phyloP scores from a whole-genome alignment of 2,113 vertebrate species.

The Mungos mungo region DNA sequence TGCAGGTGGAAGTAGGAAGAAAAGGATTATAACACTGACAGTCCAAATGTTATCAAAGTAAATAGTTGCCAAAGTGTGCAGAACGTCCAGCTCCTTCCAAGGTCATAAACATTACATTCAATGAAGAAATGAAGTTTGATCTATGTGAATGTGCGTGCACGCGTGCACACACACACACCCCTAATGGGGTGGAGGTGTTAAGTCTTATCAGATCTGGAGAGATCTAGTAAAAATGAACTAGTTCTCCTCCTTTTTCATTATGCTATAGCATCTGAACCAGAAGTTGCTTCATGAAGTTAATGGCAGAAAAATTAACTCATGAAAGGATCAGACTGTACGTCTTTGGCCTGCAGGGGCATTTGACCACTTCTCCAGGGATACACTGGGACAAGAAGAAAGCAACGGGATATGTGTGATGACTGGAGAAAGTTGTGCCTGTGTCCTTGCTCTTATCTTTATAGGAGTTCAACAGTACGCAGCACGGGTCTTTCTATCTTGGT shows the following conservation, averaged over 20 bases:
- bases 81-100: neutral
- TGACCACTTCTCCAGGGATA: neutral
- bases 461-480: fast-evolving
- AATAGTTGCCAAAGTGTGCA: neutral
- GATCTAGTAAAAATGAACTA: neutral
- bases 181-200: neutral
- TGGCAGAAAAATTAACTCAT: neutral
- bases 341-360: neutral
- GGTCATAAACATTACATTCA: neutral
- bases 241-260: neutral
- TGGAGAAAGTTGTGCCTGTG: neutral
- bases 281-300: neutral
- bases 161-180: neutral
- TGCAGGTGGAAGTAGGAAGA: neutral
- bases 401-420: neutral
- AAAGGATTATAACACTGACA: neutral
- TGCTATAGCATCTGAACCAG: neutral
- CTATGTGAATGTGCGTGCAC: neutral
- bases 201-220: neutral
- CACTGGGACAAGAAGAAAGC: neutral
- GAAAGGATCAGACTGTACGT: neutral
- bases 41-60: neutral
- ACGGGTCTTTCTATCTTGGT: neutral
- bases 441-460: neutral
- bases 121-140: neutral